A percentile compares a stretch with the other conserved stretches of the same genome.
Conservation (phyloP, 53 echinoderm and acorn worm species). For the Antedon mediterranea region DNA sequence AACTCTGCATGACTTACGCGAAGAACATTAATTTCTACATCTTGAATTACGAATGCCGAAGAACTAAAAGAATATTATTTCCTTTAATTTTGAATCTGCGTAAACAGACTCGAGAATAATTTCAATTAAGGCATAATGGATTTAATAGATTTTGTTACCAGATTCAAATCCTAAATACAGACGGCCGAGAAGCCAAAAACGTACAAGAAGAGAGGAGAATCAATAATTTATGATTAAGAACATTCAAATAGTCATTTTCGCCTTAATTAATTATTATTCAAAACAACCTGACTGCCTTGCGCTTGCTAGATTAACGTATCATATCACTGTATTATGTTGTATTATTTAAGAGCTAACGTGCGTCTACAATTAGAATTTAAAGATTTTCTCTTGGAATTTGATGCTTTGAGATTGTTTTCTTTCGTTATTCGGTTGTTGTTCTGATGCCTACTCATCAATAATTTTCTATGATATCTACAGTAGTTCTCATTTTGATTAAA, state of each 20-base stretch:
- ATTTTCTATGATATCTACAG: background rate
- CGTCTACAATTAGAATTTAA: background rate
- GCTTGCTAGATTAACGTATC: background rate
- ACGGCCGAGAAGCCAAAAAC: background rate
- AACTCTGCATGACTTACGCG: background rate
- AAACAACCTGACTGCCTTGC: background rate
- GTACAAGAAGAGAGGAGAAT: background rate
- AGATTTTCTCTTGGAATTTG: background rate
- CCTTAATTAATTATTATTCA: constrained; percentile 1
- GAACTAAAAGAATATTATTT: background rate
- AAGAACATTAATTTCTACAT: background rate
- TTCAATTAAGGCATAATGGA: background rate
- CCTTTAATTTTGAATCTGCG: background rate
- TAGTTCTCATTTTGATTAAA: background rate
- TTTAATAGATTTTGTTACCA: background rate
- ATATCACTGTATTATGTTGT: background rate
- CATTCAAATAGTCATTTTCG: background rate
- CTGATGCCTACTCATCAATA: background rate
- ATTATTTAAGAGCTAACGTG: background rate
- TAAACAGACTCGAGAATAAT: background rate
- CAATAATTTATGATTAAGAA: background rate
- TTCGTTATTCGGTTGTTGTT: background rate
- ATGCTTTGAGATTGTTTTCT: background rate
- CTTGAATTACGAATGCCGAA: background rate
- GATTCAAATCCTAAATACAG: background rate